Evolutionary conservation across 1,140 invertebrate genomes (phyloP).

Genomic region (Drosophila grimshawi): DNA sequence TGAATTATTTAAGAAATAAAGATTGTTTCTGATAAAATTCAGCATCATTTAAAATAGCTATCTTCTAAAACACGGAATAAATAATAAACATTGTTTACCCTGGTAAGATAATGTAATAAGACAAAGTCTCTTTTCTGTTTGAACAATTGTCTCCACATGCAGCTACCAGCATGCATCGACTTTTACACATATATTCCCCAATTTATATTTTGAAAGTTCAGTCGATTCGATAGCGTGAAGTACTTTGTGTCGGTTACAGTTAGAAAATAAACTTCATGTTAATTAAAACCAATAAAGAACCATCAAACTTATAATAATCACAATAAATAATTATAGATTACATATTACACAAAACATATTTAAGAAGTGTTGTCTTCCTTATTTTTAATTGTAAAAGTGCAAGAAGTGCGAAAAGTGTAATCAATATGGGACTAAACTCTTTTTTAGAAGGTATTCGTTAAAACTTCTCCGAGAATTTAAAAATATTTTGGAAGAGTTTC

Average conservation of each 20-base stretch:
- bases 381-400: not conserved
- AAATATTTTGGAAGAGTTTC: not conserved
- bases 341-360: not conserved
- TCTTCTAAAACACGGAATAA: no score
- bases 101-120: not conserved
- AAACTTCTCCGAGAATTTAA: no score
- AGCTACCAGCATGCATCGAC: not conserved
- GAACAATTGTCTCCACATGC: conserved; percentile 1
- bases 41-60: no score
- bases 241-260: not conserved
- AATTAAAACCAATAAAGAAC: no score
- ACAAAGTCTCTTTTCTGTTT: not conserved
- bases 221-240: not conserved
- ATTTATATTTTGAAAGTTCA: not conserved
- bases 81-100: no score
- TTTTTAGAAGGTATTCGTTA: not conserved
- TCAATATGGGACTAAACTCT: not conserved
- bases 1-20: no score
- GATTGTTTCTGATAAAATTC: no score
- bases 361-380: not conserved
- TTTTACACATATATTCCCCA: not conserved
- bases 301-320: no score
- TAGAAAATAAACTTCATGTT: not conserved
- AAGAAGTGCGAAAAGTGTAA: not conserved
- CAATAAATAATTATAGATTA: no score